These are phyloP conservation scores for Crocuta crocuta DNA, from an alignment of 2,113 vertebrate genomes.

Conservation along the genomic window DNA sequence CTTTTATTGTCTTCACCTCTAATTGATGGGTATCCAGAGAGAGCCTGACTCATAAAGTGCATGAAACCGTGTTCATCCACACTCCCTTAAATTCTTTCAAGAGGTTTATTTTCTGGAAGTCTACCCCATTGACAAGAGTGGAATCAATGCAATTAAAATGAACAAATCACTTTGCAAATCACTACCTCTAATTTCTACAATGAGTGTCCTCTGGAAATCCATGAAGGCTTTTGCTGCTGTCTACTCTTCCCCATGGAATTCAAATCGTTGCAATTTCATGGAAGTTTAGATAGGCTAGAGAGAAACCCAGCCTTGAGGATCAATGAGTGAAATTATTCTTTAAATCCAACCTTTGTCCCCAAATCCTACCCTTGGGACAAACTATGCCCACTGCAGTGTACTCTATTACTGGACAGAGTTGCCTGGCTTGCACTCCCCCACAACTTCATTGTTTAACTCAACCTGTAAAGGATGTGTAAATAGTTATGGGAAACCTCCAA, in stretches of 20 bases:
- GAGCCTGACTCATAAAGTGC: constrained; percentile 59
- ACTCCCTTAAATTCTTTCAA: constrained; percentile 23
- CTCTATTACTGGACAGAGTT: not conserved
- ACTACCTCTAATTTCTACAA: constrained; percentile 52
- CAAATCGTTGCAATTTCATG: not conserved
- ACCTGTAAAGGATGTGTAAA: not conserved
- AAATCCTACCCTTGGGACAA: constrained; percentile 6
- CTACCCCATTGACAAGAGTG: constrained; percentile 51
- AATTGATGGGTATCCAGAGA: constrained; percentile 76
- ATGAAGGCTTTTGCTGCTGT: not conserved
- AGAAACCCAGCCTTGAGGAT: constrained; percentile 19
- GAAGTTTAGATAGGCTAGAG: not conserved
- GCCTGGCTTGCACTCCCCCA: not conserved
- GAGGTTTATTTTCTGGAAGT: constrained; percentile 65
- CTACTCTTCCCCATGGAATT: not conserved
- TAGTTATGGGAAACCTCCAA: not conserved
- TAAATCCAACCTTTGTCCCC: not conserved
- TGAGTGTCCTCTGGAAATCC: constrained; percentile 4
- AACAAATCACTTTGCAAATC: constrained; percentile 60
- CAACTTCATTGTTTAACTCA: not conserved
- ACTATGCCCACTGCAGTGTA: not conserved
- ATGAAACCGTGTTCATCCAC: constrained; percentile 10
- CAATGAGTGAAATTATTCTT: constrained; percentile 20
- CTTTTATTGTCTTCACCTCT: constrained; percentile 75
- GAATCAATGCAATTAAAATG: constrained; percentile 64